These are phyloP conservation scores for Tretioscincus oriximinensis DNA, from an alignment of 2,113 vertebrate genomes.

Conservation along the genomic window DNA sequence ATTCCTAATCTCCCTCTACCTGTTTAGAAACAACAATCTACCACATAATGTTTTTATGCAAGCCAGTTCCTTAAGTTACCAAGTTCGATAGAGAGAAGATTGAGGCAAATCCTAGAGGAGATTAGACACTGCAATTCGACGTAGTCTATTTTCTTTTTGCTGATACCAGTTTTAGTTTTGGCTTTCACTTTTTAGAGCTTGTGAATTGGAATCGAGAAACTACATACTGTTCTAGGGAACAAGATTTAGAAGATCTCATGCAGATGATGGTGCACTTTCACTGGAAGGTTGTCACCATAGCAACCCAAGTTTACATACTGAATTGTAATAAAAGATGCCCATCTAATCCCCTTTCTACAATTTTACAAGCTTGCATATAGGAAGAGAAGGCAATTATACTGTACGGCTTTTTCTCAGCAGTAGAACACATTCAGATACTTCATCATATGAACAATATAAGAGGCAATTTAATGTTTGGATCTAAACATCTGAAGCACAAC, in stretches of 20 bases:
- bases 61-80: background rate
- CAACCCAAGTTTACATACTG: background rate
- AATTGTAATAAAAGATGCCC: background rate
- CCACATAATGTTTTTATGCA: background rate
- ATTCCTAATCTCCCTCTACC: conserved; percentile 1
- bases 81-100: background rate
- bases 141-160: background rate
- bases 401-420: background rate
- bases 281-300: background rate
- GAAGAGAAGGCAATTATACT: background rate
- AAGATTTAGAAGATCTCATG: background rate
- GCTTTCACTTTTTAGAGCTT: background rate
- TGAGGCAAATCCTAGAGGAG: background rate
- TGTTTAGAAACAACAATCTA: conserved; percentile 3
- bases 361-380: background rate
- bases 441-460: background rate
- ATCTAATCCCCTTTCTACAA: background rate
- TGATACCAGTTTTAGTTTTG: background rate
- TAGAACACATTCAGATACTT: background rate
- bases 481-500: background rate
- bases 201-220: background rate
- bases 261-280: background rate
- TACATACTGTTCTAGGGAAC: background rate
- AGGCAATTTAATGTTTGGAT: background rate
- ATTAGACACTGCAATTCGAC: background rate